Evolutionary conservation across 1,140 invertebrate species (phyloP).

Genomic region (Diorhabda sublineata): DNA sequence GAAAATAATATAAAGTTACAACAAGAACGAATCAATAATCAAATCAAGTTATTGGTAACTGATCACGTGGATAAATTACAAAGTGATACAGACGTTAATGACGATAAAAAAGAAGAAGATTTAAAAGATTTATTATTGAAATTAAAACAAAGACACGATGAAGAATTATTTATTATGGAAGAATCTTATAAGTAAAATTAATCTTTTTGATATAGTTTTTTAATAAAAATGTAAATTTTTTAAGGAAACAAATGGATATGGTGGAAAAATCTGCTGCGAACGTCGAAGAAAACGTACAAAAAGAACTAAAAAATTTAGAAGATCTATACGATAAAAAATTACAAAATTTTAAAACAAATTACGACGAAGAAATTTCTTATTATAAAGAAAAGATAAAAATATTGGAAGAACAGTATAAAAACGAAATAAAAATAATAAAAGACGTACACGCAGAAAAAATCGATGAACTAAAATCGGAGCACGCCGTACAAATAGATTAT

Average conservation of each 20-base stretch:
- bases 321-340: conserved; percentile 45
- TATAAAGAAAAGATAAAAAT: conserved; percentile 46
- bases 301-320: conserved; percentile 42
- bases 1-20: conserved; percentile 51
- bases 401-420: conserved; percentile 43
- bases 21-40: conserved; percentile 52
- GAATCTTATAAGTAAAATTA: conserved; percentile 49
- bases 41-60: conserved; percentile 50
- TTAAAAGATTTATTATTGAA: conserved; percentile 26
- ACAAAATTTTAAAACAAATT: conserved; percentile 33
- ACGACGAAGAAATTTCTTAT: conserved; percentile 42
- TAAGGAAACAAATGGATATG: conserved; percentile 50
- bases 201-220: conserved; percentile 1
- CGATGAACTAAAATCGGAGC: conserved; percentile 44
- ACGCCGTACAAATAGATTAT: conserved; percentile 46
- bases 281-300: conserved; percentile 47
- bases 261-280: conserved; percentile 47
- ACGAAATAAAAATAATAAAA: conserved; percentile 46
- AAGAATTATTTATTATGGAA: conserved; percentile 52
- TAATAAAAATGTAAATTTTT: conserved; percentile 5
- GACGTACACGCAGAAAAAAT: conserved; percentile 46
- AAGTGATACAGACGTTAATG: conserved; percentile 23
- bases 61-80: conserved; percentile 29
- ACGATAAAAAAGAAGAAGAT: conserved; percentile 17
- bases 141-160: conserved; percentile 49